Conservation (phyloP, 2,113 vertebrate genomes). For the Panurus biarmicus region DNA sequence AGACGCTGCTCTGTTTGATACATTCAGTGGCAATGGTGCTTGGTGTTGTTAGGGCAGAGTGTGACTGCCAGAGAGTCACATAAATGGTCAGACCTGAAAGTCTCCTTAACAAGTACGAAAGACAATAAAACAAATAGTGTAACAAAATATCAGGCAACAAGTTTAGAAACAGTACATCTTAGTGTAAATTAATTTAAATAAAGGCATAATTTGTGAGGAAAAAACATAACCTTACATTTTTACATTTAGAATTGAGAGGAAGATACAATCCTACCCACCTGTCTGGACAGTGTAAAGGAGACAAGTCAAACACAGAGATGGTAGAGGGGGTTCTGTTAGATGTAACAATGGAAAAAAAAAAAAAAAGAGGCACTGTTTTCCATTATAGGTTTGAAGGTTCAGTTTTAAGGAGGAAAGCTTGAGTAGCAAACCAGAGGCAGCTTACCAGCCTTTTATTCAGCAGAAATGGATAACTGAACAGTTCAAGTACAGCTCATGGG, state of each 20-base stretch:
- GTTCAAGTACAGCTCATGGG: background rate
- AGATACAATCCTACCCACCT: background rate
- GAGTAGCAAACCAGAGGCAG: background rate
- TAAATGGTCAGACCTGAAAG: background rate
- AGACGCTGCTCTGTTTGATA: background rate
- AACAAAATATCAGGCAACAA: background rate
- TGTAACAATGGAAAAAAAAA: background rate
- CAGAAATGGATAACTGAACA: background rate
- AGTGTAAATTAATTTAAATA: background rate
- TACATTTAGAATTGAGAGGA: background rate
- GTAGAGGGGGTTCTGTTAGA: background rate
- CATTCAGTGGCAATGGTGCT: background rate
- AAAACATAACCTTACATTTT: background rate
- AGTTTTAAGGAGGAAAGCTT: background rate
- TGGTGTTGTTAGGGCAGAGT: background rate
- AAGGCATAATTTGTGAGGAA: background rate
- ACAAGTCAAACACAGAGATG: background rate
- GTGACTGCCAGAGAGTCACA: background rate
- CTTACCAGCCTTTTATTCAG: background rate
- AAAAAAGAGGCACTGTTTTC: background rate
- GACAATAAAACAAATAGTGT: background rate
- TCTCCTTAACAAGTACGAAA: background rate
- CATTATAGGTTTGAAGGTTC: background rate
- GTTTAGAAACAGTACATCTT: background rate
- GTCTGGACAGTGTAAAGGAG: background rate